Evolutionary conservation across 2,113 vertebrate species (phyloP), one percentile per base, ranked within the genome.

Genomic region (Nothocercus julius): DNA sequence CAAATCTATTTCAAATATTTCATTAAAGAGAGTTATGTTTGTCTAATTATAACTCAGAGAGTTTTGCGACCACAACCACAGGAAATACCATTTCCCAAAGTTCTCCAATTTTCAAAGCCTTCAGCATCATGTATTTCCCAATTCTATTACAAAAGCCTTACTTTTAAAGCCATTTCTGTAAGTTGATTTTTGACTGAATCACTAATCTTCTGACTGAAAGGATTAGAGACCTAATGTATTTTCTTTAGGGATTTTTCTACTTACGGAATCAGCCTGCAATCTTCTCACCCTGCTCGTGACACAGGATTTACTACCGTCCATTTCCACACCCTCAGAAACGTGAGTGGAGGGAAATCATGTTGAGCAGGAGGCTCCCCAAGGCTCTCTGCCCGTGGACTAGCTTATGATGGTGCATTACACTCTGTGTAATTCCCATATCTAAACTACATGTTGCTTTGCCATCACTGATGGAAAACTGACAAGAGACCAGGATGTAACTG

Each of bases 21-120:
- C 38, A 67, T 56, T 30, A 78, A 78, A 51, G 72, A 83, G 25
- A 38, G 47, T 84, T 34, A 36, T 40, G 9, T 67, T 70, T 61
- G 81, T 66, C 76, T 92, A 88, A 86, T 86, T 92, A 78, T 64
- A 91, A 69, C 47, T 84, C 51, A 72, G 79, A 79, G 93, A 6
- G 40, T 70, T 88, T 72, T 92, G 58, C 45, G 85, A 67, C 67
- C 59, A 76, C 1, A 8, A 69, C 14, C 72, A 78, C 54, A 77
- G 70, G 19, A 93, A 85, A 81, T 30, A 70, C 3, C 27, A 34
- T 58, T 91, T 64, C 45, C 74, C 24, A 59, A 82, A 82, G 30
- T 38, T 59, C 13, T 9, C 2, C 58, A 36, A 6, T 61, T 78
- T 78, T 85, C 2, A 0, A 5, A 63, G 51, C 68, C 68, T 85